Conservation (phyloP, 2,113 vertebrate species). For the Coturnix japonica region DNA sequence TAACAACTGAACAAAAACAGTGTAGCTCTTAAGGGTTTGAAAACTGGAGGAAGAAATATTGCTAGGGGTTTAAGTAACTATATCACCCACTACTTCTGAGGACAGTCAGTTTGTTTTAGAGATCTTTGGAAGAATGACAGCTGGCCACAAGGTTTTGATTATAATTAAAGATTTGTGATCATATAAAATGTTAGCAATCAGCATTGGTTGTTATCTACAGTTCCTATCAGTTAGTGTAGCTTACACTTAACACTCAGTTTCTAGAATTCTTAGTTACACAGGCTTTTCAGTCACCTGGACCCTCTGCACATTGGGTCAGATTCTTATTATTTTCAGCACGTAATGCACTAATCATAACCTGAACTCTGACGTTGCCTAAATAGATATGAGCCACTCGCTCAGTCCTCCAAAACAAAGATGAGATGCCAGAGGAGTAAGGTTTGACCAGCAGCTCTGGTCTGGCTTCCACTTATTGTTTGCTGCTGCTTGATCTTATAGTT, state of each 20-base stretch:
- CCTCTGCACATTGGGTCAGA: not conserved
- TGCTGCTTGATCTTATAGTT: not conserved
- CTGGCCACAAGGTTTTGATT: not conserved
- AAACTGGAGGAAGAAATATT: not conserved
- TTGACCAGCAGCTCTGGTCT: not conserved
- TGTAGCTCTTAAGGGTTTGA: not conserved
- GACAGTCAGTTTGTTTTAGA: not conserved
- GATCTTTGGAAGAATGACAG: not conserved
- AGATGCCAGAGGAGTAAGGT: not conserved
- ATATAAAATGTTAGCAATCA: not conserved
- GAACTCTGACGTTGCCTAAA: not conserved
- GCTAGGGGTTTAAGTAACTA: not conserved
- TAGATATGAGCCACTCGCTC: not conserved
- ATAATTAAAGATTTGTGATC: not conserved
- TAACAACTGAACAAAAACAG: not conserved
- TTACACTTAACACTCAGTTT: not conserved
- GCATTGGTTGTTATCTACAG: not conserved
- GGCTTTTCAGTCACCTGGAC: not conserved
- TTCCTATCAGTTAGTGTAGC: not conserved
- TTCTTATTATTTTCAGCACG: not conserved
- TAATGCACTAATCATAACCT: not conserved
- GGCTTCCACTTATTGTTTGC: not conserved
- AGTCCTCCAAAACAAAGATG: not conserved
- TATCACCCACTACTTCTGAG: rapidly evolving
- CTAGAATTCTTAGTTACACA: not conserved